A percentile compares a stretch with the other conserved stretches of the same genome.
Conservation (phyloP, 2,113 vertebrate genomes). For the Gavia stellata region DNA sequence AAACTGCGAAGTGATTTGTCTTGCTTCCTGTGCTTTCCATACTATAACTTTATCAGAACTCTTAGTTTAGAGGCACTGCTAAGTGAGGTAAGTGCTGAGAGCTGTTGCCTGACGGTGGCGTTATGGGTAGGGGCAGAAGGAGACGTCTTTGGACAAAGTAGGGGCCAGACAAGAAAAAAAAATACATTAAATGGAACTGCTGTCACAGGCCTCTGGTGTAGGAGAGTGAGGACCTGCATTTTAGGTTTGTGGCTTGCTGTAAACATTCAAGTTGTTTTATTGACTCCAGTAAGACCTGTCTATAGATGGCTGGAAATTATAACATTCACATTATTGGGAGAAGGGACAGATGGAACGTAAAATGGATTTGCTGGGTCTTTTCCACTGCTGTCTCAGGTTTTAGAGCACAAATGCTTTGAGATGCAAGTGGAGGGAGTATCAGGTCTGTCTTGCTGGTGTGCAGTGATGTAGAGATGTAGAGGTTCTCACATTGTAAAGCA, state of each 20-base stretch:
- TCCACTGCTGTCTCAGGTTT: neutral
- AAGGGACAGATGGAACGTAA: neutral
- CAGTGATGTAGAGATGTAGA: neutral
- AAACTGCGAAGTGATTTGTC: neutral
- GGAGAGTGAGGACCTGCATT: neutral
- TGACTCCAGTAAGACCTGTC: neutral
- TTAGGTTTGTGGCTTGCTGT: neutral
- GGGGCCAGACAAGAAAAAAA: neutral
- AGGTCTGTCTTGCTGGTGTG: neutral
- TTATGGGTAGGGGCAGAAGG: neutral
- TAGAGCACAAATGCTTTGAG: neutral
- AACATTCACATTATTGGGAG: neutral
- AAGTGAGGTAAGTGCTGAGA: constrained; percentile 41
- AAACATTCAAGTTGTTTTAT: neutral
- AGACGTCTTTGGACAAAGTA: neutral
- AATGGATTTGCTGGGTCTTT: neutral
- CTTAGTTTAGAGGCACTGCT: neutral
- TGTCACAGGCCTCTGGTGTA: rapidly evolving
- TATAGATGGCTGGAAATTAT: neutral
- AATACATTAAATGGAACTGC: neutral
- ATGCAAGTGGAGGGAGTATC: neutral
- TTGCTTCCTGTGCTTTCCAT: neutral
- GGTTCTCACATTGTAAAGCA: neutral
- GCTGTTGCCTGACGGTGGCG: neutral
- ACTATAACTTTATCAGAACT: neutral